A percentile compares a stretch with the other conserved stretches of the same genome.
These are phyloP conservation scores for Trachelus iudaicus DNA, from an alignment of 2,888 invertebrate species.

Conservation along the genomic window DNA sequence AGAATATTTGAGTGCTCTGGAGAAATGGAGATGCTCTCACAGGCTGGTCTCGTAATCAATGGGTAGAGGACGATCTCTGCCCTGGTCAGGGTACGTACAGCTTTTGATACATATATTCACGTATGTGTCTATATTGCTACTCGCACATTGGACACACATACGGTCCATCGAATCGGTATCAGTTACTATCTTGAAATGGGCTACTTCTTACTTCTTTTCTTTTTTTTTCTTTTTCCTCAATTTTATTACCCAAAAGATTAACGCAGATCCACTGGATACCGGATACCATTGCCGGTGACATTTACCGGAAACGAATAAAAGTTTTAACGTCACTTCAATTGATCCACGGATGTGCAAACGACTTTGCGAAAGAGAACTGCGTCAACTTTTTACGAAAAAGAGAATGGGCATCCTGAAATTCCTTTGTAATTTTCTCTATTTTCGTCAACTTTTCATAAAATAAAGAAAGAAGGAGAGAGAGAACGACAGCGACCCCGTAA, in stretches of 20 bases:
- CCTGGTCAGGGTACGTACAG: slow-evolving; percentile 17
- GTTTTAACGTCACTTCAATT: not conserved
- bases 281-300: not conserved
- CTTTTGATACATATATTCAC: not conserved
- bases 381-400: not conserved
- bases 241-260: not conserved
- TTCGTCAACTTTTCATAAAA: not conserved
- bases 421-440: not conserved
- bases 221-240: not conserved
- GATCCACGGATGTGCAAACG: not conserved
- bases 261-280: not conserved
- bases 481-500: not conserved
- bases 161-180: not conserved
- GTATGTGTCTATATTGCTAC: not conserved
- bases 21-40: slow-evolving; percentile 6
- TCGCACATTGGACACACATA: not conserved
- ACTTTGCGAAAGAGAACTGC: not conserved
- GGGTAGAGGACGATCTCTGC: slow-evolving; percentile 41
- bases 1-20: slow-evolving; percentile 2
- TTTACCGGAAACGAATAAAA: not conserved
- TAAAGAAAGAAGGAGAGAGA: not conserved
- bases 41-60: slow-evolving; percentile 47
- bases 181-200: not conserved
- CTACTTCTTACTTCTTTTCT: not conserved
- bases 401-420: not conserved